Conservation (phyloP, 2,113 vertebrate genomes). For the Solenodon paradoxus region DNA sequence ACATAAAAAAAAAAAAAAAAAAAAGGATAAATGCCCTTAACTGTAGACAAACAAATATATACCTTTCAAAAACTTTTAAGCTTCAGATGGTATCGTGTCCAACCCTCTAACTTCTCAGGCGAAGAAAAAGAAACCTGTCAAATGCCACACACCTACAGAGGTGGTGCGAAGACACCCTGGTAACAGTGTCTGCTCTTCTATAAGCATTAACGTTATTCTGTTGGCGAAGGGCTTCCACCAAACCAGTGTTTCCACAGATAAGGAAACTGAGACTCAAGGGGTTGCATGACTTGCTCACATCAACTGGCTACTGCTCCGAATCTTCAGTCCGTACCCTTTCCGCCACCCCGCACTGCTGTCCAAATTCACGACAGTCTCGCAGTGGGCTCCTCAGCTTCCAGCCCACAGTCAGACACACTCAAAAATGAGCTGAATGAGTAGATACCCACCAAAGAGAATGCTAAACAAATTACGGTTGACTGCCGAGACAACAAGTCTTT, state of each 20-base stretch:
- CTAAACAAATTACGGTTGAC: neutral
- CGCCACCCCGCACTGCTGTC: too few relatives aligned
- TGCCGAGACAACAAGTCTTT: neutral
- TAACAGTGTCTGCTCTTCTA: neutral
- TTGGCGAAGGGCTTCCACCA: neutral
- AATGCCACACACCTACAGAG: neutral
- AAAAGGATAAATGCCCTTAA: neutral
- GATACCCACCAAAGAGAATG: neutral
- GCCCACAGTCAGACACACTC: neutral
- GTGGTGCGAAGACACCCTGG: neutral
- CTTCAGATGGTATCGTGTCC: neutral
- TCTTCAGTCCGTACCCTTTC: neutral
- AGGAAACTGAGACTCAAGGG: neutral
- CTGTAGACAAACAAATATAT: neutral
- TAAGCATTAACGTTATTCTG: neutral
- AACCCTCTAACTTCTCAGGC: neutral
- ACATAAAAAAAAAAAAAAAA: neutral
- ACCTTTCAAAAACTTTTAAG: conserved; percentile 18
- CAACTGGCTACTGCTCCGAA: neutral
- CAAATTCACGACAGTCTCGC: neutral
- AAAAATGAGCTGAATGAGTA: neutral
- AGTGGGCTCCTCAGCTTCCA: neutral
- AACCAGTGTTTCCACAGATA: neutral
- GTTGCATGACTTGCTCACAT: neutral
- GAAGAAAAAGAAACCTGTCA: neutral